Conservation (phyloP, 1,140 invertebrate genomes). For the Andricus grossulariae region DNA sequence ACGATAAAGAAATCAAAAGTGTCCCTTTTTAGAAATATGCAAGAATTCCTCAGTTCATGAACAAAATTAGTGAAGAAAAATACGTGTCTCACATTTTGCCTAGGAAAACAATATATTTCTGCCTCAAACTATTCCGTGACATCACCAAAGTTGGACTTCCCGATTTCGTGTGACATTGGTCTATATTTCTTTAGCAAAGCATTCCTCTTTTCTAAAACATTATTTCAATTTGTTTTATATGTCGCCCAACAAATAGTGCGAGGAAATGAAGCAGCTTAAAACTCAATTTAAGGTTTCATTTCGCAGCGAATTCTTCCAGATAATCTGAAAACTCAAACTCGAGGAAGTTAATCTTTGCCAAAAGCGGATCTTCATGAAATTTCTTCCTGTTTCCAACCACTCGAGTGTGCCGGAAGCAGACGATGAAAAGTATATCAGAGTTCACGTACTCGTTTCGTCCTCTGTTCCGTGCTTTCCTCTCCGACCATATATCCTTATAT, state of each 20-base stretch:
- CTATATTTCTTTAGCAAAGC: no score
- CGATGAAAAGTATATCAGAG: constrained; percentile 9
- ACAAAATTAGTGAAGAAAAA: no score
- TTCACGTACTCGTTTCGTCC: constrained; percentile 14
- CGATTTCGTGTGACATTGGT: no score
- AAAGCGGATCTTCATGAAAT: constrained; percentile 12
- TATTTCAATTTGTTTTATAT: no score
- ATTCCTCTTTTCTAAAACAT: no score
- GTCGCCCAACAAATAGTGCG: neutral
- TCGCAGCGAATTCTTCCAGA: neutral
- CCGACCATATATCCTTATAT: constrained; percentile 21
- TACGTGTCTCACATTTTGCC: no score
- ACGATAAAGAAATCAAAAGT: no score
- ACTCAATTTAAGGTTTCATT: neutral
- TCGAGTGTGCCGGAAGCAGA: constrained; percentile 22
- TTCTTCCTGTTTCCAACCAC: constrained; percentile 20
- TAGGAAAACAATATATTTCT: no score
- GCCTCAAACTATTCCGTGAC: no score
- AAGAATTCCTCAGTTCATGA: neutral
- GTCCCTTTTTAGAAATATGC: neutral
- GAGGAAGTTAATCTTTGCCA: constrained; percentile 12
- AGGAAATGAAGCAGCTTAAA: neutral
- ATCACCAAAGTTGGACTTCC: no score
- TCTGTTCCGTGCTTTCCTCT: constrained; percentile 1
- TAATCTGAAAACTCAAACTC: neutral